phyloP scores from a whole-genome alignment of 2,797 vertebrate genomes.

The Nothura maculosa region DNA sequence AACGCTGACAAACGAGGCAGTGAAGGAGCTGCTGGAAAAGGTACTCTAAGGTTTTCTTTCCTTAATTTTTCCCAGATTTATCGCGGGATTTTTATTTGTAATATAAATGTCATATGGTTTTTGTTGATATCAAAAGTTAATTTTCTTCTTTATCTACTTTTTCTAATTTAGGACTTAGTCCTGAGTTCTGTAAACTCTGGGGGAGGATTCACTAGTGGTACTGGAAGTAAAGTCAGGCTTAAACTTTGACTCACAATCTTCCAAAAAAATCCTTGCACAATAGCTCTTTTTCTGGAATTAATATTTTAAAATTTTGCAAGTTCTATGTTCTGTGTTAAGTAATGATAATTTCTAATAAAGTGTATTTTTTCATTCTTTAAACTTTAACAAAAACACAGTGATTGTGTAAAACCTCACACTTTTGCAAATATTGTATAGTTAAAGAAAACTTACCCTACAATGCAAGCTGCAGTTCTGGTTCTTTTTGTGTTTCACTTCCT shows the following conservation, averaged over 20 bases:
- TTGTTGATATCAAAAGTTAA: background rate
- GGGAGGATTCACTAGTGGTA: background rate
- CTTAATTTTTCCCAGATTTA: background rate
- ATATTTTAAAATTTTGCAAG: background rate
- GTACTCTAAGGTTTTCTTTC: constrained; percentile 70
- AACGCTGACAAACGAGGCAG: constrained; percentile 87
- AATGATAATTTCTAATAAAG: background rate
- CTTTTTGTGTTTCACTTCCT: constrained; percentile 68
- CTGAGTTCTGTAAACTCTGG: background rate
- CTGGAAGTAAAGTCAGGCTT: background rate
- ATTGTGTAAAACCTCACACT: background rate
- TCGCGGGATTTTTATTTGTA: background rate
- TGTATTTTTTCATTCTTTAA: background rate
- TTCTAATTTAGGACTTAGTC: background rate
- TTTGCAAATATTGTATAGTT: background rate
- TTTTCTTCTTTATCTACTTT: background rate
- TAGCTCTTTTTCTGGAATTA: background rate
- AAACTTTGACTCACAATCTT: background rate
- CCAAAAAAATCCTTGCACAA: background rate
- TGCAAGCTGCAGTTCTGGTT: background rate
- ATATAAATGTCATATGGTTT: fast-evolving
- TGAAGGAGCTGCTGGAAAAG: constrained; percentile 92
- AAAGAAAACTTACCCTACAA: background rate
- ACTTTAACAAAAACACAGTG: background rate
- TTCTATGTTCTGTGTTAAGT: background rate